phyloP scores from a whole-genome alignment of 2,797 vertebrate genomes.

The Sternotherus odoratus region DNA sequence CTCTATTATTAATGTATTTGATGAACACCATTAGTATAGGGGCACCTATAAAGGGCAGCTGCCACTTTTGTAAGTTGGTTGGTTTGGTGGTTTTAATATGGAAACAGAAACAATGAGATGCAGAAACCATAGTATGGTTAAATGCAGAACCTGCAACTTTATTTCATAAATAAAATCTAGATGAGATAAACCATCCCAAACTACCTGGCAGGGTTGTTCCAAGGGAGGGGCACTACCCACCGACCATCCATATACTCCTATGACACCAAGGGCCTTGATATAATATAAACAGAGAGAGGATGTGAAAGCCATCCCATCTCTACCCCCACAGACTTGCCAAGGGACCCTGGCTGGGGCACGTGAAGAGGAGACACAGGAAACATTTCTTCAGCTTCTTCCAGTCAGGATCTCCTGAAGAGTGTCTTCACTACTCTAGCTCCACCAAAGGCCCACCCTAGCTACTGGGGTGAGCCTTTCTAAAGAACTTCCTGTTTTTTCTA shows the following conservation, averaged over 20 bases:
- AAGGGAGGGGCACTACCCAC: no score
- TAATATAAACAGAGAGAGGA: background rate
- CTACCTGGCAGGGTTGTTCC: background rate
- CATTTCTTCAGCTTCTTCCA: background rate
- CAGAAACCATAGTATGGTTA: background rate
- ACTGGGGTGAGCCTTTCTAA: background rate
- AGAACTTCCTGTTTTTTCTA: no score
- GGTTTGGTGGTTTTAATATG: background rate
- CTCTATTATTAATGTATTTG: background rate
- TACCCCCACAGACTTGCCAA: background rate
- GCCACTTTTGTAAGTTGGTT: background rate
- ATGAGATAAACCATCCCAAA: background rate
- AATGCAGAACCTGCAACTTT: background rate
- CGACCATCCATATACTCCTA: no score
- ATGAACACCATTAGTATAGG: background rate
- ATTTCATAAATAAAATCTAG: background rate
- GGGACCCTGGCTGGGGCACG: background rate
- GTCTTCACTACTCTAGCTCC: background rate
- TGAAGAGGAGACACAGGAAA: background rate
- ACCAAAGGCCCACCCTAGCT: background rate
- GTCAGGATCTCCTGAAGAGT: background rate
- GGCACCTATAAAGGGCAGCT: background rate
- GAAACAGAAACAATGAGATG: background rate
- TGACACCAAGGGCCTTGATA: background rate
- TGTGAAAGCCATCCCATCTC: background rate